A percentile compares a stretch with the other conserved stretches of the same genome.
phyloP scores from a whole-genome alignment of 2,888 invertebrate species.

The Athalia circularis region DNA sequence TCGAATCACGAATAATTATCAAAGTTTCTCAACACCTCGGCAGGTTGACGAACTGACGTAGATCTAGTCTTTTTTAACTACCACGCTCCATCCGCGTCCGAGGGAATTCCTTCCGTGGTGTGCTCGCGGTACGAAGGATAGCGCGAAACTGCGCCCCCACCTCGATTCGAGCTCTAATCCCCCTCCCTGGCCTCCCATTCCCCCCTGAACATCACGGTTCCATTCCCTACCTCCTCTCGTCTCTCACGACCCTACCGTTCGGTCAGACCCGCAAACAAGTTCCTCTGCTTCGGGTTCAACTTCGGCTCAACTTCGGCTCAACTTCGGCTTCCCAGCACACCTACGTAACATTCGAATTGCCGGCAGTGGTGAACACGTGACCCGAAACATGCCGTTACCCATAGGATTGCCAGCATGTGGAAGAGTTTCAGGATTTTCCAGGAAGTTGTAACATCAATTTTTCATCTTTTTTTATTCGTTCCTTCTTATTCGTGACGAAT shows the following conservation, averaged over 20 bases:
- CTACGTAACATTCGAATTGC: not conserved
- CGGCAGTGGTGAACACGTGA: constrained; percentile 30
- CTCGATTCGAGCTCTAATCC: constrained; percentile 63
- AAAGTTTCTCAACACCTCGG: not conserved
- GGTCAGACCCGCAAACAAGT: constrained; percentile 37
- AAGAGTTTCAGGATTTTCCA: too few species aligned
- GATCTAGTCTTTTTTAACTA: not conserved
- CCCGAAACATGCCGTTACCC: not conserved
- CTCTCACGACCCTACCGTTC: not conserved
- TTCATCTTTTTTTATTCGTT: too few species aligned
- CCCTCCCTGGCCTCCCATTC: constrained; percentile 54
- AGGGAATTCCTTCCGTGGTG: constrained; percentile 46
- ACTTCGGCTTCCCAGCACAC: not conserved
- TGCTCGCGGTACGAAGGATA: constrained; percentile 68
- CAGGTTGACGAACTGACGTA: constrained; percentile 26
- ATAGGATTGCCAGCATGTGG: not conserved
- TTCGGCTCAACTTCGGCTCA: constrained; percentile 29
- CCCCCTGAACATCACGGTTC: constrained; percentile 47
- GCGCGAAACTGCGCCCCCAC: constrained; percentile 70
- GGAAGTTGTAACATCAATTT: too few species aligned
- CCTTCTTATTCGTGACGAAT: too few species aligned
- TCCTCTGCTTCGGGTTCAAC: constrained; percentile 33
- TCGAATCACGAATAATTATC: not conserved
- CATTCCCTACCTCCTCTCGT: constrained; percentile 63
- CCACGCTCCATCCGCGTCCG: constrained; percentile 6